Conservation (phyloP, 1,140 invertebrate species). For the Conus betulinus region DNA sequence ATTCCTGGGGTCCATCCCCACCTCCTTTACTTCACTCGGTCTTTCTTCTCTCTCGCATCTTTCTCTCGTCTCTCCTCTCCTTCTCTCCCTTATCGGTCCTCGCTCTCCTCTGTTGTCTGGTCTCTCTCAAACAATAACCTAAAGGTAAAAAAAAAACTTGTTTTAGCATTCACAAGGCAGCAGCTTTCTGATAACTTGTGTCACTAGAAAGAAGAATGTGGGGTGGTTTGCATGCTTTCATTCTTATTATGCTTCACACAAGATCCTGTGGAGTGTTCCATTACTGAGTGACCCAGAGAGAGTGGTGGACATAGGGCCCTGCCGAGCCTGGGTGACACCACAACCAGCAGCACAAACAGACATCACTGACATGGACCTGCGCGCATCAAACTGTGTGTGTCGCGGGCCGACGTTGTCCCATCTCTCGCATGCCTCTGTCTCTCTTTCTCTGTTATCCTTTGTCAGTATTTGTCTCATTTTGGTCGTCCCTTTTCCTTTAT, state of each 20-base stretch:
- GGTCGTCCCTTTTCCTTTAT: neutral
- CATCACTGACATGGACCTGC: constrained; percentile 85
- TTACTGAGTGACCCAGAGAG: constrained; percentile 83
- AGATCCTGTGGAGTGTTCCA: constrained; percentile 48
- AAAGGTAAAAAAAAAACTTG: too few species aligned
- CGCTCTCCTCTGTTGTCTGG: too few species aligned
- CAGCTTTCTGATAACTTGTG: too few species aligned
- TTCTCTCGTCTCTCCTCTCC: too few species aligned
- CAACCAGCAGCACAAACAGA: constrained; percentile 76
- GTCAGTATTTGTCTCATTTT: neutral
- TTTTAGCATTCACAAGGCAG: too few species aligned
- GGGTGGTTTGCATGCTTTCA: too few species aligned
- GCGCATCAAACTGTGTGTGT: constrained; percentile 85
- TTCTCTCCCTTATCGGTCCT: too few species aligned
- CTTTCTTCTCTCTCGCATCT: too few species aligned
- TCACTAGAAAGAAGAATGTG: too few species aligned
- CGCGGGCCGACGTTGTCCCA: constrained; percentile 15
- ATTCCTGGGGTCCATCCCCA: too few species aligned
- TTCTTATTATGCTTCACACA: neutral
- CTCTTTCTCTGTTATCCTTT: neutral
- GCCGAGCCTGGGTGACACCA: neutral
- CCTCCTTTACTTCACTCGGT: too few species aligned
- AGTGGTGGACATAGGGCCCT: constrained; percentile 83
- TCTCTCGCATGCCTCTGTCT: neutral
- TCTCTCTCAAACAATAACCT: too few species aligned